A percentile compares a stretch with the other conserved stretches of the same genome.
phyloP scores from a whole-genome alignment of 2,113 vertebrate species.

The Gymnorhina tibicen region DNA sequence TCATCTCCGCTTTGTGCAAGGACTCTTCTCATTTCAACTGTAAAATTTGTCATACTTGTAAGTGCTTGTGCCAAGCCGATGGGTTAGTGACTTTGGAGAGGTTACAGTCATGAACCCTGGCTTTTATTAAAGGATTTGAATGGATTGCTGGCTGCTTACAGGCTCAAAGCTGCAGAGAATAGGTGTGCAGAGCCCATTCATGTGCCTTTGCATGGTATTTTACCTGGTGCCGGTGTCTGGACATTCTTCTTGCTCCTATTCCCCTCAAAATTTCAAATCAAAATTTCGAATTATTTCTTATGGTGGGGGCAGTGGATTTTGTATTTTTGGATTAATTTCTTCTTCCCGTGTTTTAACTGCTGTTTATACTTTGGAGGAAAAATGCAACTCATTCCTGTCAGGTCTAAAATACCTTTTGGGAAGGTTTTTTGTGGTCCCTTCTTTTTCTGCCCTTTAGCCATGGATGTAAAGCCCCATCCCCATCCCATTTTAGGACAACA shows the following conservation, averaged over 20 bases:
- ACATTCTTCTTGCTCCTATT: not conserved
- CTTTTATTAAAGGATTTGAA: not conserved
- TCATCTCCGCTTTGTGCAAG: not conserved
- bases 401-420: not conserved
- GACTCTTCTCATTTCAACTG: not conserved
- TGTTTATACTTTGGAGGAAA: not conserved
- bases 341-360: not conserved
- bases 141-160: not conserved
- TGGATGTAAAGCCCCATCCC: not conserved
- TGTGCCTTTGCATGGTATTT: not conserved
- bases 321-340: not conserved
- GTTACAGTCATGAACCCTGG: not conserved
- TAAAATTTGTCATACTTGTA: conserved; percentile 7
- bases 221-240: not conserved
- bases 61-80: not conserved
- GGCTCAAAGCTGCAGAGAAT: not conserved
- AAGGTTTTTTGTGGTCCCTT: not conserved
- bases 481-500: not conserved
- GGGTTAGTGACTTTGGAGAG: not conserved
- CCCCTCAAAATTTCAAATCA: not conserved
- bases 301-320: not conserved
- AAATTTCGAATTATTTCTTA: not conserved
- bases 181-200: not conserved
- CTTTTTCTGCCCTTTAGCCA: not conserved
- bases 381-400: not conserved